phyloP scores from a whole-genome alignment of 2,797 vertebrate genomes.

The Pipistrellus pygmaeus region DNA sequence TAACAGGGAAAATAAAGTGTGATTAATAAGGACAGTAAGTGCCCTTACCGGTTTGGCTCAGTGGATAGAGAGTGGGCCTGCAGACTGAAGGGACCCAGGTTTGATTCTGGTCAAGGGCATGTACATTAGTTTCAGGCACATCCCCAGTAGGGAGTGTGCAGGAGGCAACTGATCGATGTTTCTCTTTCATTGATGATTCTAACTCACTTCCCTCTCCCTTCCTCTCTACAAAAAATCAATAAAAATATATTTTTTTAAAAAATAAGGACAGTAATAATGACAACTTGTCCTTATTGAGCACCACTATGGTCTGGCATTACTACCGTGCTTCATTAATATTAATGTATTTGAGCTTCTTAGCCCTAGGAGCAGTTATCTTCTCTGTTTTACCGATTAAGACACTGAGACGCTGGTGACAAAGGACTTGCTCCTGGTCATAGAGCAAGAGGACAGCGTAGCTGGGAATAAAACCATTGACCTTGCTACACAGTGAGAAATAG shows the following conservation, averaged over 20 bases:
- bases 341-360: background rate
- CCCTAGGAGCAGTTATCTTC: background rate
- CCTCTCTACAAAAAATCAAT: no score
- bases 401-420: background rate
- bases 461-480: background rate
- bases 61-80: no score
- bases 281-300: background rate
- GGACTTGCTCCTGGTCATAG: background rate
- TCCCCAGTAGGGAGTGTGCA: no score
- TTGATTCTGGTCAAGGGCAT: no score
- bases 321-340: background rate
- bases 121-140: no score
- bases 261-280: background rate
- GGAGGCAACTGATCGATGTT: no score
- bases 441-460: background rate
- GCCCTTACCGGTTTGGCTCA: no score
- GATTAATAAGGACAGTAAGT: background rate
- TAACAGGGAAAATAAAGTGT: background rate
- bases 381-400: background rate
- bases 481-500: background rate
- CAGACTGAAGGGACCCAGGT: no score
- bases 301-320: background rate
- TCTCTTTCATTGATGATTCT: no score
- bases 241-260: no score
- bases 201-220: no score